Evolutionary conservation across 2,888 invertebrate species (phyloP).

Genomic region (Drosophila ezoana): DNA sequence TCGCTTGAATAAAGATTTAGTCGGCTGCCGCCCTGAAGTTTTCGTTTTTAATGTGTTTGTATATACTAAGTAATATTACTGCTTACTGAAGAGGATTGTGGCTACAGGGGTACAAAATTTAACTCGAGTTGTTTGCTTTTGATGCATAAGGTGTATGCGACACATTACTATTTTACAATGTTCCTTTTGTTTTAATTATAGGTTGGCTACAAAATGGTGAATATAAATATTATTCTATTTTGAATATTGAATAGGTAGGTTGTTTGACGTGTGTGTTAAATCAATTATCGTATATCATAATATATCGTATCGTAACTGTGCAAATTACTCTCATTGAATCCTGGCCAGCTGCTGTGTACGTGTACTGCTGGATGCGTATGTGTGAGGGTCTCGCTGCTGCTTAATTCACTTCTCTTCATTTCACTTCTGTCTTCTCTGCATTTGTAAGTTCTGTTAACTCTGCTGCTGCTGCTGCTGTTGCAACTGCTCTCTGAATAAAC

Average conservation of each 20-base stretch:
- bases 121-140: conserved; percentile 36
- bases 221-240: conserved; percentile 53
- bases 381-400: conserved; percentile 42
- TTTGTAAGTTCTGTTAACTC: conserved; percentile 38
- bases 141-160: conserved; percentile 39
- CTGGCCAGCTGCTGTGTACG: conserved; percentile 73
- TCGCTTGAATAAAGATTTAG: conserved; percentile 25
- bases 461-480: conserved; percentile 45
- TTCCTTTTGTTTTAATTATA: conserved; percentile 42
- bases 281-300: conserved; percentile 34
- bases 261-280: conserved; percentile 47
- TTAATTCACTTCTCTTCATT: conserved; percentile 26
- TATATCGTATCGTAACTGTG: conserved; percentile 53
- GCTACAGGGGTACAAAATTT: conserved; percentile 50
- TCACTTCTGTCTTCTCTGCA: conserved; percentile 22
- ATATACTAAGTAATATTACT: conserved; percentile 35
- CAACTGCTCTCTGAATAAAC: conserved; percentile 41
- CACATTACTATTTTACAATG: conserved; percentile 67
- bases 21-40: conserved; percentile 57
- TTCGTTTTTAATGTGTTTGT: conserved; percentile 14
- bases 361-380: conserved; percentile 67
- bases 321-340: conserved; percentile 66
- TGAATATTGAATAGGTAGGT: conserved; percentile 42
- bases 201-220: conserved; percentile 52
- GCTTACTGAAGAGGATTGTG: conserved; percentile 32